Evolutionary conservation across 2,888 invertebrate genomes (phyloP), one percentile per base, ranked within the genome.

Genomic region (Neocrepidodera transversa): DNA sequence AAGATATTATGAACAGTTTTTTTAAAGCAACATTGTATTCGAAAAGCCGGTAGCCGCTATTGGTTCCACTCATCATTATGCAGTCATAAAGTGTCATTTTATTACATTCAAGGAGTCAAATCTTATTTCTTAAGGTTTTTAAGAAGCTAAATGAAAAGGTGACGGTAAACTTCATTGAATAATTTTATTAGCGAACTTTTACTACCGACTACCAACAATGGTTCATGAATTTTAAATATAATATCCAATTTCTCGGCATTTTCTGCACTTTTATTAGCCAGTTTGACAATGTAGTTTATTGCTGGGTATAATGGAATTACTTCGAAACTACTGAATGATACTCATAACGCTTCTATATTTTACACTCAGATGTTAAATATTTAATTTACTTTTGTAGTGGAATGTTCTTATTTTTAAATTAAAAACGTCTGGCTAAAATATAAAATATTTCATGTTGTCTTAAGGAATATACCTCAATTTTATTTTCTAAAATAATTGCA

Each of bases 121-220:
- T 57, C 52, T 53, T 49, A 51, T 60, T 61, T 57, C 52, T 53
- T 49, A 43, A 23, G 60, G 54, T 52, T 63, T 63, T 59, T 53
- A 40, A 32, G 55, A 50, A 50, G 53, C 40, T 52, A 54, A 57
- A 63, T 55, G 57, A 57, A 50, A 56, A 60, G 63, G 60, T 63
- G 60, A 60, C 60, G 57, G 53, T 18, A 30, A 58, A 55, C 57
- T 63, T 60, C 53, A 57, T 63, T 60, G 54, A 60, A 58, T 60
- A 51, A 63, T 63, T 63, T 63, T 63, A 63, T 63, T 60, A 60
- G 49, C 50, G 47, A 60, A 58, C 53, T 63, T 63, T 63, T 63
- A 60, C 54, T 63, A 58, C 60, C 57, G 47, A 40, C 58, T 50
- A 58, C 55, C 55, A 54, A 62, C 54, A 55, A 58, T 58, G 63